A percentile compares a stretch with the other conserved stretches of the same genome.
phyloP scores from a whole-genome alignment of 1,140 invertebrate species.

The Heliconius nattereri region DNA sequence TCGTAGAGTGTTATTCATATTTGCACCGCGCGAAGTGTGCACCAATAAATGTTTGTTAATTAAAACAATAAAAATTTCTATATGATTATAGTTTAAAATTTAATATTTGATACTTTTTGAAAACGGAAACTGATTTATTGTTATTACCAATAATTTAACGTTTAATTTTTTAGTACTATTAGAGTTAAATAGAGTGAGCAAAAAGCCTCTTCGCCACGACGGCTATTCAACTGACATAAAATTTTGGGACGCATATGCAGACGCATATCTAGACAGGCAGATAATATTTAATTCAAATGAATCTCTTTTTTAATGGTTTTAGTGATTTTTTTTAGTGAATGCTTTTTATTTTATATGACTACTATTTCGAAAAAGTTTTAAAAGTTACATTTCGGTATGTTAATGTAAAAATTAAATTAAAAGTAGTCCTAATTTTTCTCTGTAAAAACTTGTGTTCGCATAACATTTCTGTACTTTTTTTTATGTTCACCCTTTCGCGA shows the following conservation, averaged over 20 bases:
- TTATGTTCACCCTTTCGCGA: too few species aligned
- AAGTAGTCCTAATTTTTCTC: too few species aligned
- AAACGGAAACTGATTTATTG: background rate
- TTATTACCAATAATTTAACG: too few species aligned
- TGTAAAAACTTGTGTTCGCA: too few species aligned
- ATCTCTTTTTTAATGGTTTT: background rate
- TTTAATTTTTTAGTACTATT: too few species aligned
- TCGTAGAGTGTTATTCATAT: slow-evolving; percentile 36
- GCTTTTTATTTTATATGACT: background rate
- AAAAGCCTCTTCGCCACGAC: too few species aligned
- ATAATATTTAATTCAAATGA: background rate
- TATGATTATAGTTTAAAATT: slow-evolving; percentile 4
- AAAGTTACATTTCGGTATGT: too few species aligned
- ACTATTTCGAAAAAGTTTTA: too few species aligned
- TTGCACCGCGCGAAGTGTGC: slow-evolving; percentile 26
- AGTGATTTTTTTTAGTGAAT: too few species aligned
- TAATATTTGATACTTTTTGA: background rate
- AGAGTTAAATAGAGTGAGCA: too few species aligned
- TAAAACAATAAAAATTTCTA: slow-evolving; percentile 21
- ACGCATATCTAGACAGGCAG: background rate
- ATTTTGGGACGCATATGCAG: background rate
- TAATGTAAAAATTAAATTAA: too few species aligned
- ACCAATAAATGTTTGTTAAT: slow-evolving; percentile 29
- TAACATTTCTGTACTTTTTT: too few species aligned
- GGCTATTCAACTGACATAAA: background rate